A percentile compares a stretch with the other conserved stretches of the same genome.
phyloP scores from a whole-genome alignment of 2,797 vertebrate species.

The Podarcis lilfordi region DNA sequence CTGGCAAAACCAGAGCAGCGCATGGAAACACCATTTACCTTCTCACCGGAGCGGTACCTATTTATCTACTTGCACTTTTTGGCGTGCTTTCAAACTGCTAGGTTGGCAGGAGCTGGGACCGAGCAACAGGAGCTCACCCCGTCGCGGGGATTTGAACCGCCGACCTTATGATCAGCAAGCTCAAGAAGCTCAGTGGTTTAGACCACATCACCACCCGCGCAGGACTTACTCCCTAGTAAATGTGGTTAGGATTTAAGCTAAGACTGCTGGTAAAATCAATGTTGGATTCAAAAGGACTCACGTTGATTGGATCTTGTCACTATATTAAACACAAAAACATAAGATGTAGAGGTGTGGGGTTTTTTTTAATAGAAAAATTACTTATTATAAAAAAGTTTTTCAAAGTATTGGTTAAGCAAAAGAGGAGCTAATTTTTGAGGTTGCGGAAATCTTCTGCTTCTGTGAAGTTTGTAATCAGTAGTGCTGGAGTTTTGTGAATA shows the following conservation, averaged over 20 bases:
- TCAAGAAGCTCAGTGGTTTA: too few relatives aligned
- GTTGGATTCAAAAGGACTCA: not conserved
- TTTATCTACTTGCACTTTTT: too few relatives aligned
- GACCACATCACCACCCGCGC: too few relatives aligned
- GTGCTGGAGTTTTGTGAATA: not conserved
- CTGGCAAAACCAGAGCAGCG: too few relatives aligned
- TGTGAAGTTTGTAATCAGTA: not conserved
- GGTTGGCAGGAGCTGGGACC: too few relatives aligned
- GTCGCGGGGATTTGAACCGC: accelerated
- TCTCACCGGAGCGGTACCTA: too few relatives aligned
- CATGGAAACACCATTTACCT: too few relatives aligned
- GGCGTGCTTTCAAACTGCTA: too few relatives aligned
- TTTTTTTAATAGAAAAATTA: not conserved
- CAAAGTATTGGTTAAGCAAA: not conserved
- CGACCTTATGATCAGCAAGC: too few relatives aligned
- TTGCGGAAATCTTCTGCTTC: not conserved
- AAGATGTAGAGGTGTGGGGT: not conserved
- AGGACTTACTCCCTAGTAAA: too few relatives aligned
- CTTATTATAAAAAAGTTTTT: not conserved
- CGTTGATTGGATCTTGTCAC: not conserved
- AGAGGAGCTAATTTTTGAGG: constrained; percentile 8
- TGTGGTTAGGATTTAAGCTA: not conserved
- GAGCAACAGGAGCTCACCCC: too few relatives aligned
- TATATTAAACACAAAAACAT: not conserved
- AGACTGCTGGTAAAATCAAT: not conserved